Evolutionary conservation across 2,888 invertebrate species (phyloP).

Genomic region (Metalampra italica): DNA sequence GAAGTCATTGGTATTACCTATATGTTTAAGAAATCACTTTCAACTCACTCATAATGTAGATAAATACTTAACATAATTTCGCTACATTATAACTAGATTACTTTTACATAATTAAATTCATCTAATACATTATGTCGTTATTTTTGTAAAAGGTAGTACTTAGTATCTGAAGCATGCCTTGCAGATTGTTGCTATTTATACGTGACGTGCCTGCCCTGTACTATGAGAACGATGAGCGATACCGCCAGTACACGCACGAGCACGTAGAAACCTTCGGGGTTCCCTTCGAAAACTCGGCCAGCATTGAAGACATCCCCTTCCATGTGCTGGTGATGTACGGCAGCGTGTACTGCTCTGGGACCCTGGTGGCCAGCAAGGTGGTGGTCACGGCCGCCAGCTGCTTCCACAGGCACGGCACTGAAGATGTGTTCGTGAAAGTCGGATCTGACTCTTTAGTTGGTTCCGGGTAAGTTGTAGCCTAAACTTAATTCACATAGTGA

Average conservation of each 20-base stretch:
- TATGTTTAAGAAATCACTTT: too few species aligned
- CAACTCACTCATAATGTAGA: too few species aligned
- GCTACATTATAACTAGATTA: too few species aligned
- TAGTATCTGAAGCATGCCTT: too few species aligned
- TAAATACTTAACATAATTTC: too few species aligned
- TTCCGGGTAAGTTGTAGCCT: slow-evolving; percentile 1
- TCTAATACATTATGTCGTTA: too few species aligned
- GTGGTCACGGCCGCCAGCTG: slow-evolving; percentile 57
- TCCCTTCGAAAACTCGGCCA: slow-evolving; percentile 6
- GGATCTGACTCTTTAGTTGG: slow-evolving; percentile 33
- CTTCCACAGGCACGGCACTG: slow-evolving; percentile 8
- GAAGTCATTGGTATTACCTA: too few species aligned
- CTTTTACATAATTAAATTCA: too few species aligned
- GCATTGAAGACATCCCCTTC: slow-evolving; percentile 34
- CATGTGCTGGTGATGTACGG: slow-evolving; percentile 51
- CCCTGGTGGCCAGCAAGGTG: slow-evolving; percentile 43
- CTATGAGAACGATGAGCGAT: neutral
- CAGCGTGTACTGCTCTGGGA: slow-evolving; percentile 54
- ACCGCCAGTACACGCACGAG: neutral
- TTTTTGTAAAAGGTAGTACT: too few species aligned
- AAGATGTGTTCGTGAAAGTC: slow-evolving; percentile 40
- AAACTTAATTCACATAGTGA: slow-evolving; percentile 9
- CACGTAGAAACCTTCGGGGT: neutral
- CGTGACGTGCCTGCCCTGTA: too few species aligned
- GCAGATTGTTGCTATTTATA: too few species aligned